A percentile compares a stretch with the other conserved stretches of the same genome.
These are phyloP conservation scores for Atherix ibis DNA, from an alignment of 2,888 invertebrate genomes.

Conservation along the genomic window DNA sequence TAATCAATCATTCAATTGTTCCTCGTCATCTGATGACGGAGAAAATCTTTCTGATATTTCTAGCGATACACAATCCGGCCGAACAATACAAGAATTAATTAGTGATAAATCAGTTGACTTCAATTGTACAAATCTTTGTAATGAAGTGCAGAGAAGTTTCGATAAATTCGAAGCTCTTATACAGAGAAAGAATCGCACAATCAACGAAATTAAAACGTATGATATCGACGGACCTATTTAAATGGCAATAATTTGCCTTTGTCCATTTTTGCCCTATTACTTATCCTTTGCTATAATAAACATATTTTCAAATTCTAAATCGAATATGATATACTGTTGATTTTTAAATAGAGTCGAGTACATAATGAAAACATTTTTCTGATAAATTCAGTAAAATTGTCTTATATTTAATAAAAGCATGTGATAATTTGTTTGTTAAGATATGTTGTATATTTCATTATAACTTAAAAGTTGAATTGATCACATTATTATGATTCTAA, in stretches of 20 bases:
- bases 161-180: conserved; percentile 26
- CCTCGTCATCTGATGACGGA: conserved; percentile 6
- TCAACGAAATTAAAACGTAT: conserved; percentile 27
- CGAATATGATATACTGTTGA: too few relatives aligned
- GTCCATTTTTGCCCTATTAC: too few relatives aligned
- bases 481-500: too few relatives aligned
- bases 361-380: too few relatives aligned
- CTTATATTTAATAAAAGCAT: too few relatives aligned
- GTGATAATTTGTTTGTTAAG: too few relatives aligned
- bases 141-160: conserved; percentile 28
- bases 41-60: conserved; percentile 8
- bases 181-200: conserved; percentile 16
- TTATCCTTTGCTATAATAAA: too few relatives aligned
- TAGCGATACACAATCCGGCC: conserved; percentile 15
- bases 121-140: conserved; percentile 16
- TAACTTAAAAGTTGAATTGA: too few relatives aligned
- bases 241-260: conserved; percentile 11
- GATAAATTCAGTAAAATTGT: too few relatives aligned
- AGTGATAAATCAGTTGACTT: conserved; percentile 25
- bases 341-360: too few relatives aligned
- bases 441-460: too few relatives aligned
- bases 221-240: conserved; percentile 39
- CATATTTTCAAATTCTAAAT: too few relatives aligned
- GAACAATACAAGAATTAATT: conserved; percentile 30
- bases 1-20: not conserved